phyloP scores from a whole-genome alignment of 2,113 vertebrate genomes.

The Pungitius pungitius region DNA sequence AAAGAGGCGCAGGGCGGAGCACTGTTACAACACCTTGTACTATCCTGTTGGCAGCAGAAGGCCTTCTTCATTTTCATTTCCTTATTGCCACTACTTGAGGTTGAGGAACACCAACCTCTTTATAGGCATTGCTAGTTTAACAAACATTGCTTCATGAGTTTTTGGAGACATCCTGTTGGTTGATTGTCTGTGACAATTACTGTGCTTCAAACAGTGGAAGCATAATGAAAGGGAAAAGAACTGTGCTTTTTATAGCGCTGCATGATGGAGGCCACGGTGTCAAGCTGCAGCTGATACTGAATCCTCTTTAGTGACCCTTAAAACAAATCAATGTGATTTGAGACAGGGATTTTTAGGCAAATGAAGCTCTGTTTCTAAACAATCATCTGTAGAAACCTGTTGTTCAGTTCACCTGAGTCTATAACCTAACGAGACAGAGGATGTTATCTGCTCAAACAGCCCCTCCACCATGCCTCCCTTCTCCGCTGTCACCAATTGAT shows the following conservation, averaged over 20 bases:
- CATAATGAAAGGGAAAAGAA: conserved; percentile 7
- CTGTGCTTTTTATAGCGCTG: neutral
- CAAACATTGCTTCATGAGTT: neutral
- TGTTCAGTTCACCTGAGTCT: conserved; percentile 6
- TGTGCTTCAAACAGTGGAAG: neutral
- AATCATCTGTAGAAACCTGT: neutral
- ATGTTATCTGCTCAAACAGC: conserved; percentile 24
- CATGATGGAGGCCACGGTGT: neutral
- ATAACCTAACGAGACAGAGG: neutral
- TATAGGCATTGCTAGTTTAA: neutral
- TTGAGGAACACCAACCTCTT: neutral
- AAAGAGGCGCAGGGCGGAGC: neutral
- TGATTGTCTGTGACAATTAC: neutral
- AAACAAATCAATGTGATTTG: neutral
- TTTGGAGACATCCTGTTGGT: neutral
- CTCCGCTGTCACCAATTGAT: conserved; percentile 22
- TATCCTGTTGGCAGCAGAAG: conserved; percentile 6
- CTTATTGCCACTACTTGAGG: conserved; percentile 25
- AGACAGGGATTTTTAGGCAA: neutral
- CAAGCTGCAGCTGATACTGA: neutral
- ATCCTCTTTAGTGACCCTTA: neutral
- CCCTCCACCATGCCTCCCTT: neutral
- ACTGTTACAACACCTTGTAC: conserved; percentile 50
- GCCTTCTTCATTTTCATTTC: conserved; percentile 52
- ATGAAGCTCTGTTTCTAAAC: neutral